Evolutionary conservation across 1,140 invertebrate genomes (phyloP), one percentile per base, ranked within the genome.

Genomic region (Drosophila sp.): DNA sequence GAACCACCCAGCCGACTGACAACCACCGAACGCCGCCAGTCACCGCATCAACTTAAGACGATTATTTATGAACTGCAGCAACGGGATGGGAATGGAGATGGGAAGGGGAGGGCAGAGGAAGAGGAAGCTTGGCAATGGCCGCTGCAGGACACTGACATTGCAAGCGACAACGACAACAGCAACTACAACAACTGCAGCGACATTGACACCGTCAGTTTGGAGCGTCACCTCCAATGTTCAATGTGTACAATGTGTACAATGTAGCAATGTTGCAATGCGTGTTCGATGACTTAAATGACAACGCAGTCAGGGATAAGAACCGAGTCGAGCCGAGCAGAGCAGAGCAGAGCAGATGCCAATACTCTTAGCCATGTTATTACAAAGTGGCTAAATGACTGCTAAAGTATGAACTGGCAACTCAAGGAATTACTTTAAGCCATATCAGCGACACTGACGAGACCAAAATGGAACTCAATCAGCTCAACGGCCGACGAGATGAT

Each of bases 221-320:
- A 53, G 13, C 34, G 11, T 54, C 57, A 73, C 36, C 56, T 21
- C 27, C 40, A 38, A 38, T 46, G 41, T 67, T 36, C 53, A 38
- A 38, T 58, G 9, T 34, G 29, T 13, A 34, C n/a, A 14, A 27
- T 27, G 25, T 50, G 46, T 32, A 11, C 9, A n/a, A 38, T 51
- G 29, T 51, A 18, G 36, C 82, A 84, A 77, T 91, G 89, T 91
- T 77, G 86, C 89, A 91, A 91, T 91, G 89, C 89, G 82, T 91
- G 89, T 91, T 91, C 89, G 84, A 91, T 90, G 80, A 90, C 77
- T 90, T 87, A 90, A 90, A 86, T 89, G 89, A 90, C 89, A 90
- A 80, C 48, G 76, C 65, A 43, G 61, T 18, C 29, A 34, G 50
- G 48, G 53, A 54, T 58, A 11, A 38, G 51, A 53, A 58, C 50